Conservation (phyloP, 2,113 vertebrate species). For the Isichthys henryi region DNA sequence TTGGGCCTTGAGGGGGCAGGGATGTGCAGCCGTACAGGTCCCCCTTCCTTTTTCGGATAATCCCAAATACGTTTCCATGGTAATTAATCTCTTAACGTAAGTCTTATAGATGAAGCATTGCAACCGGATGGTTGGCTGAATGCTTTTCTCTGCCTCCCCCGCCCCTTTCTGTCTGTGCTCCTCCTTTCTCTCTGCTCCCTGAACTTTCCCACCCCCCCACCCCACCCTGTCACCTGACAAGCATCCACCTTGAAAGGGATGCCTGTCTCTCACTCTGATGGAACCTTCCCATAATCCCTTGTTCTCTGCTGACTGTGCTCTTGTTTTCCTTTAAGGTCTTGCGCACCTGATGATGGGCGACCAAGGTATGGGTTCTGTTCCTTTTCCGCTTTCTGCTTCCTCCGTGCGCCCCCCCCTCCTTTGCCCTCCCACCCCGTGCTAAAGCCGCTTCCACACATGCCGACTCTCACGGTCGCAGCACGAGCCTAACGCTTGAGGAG, state of each 20-base stretch:
- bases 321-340: conserved; percentile 99
- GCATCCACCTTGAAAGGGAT: conserved; percentile 75
- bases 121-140: conserved; percentile 64
- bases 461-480: conserved; percentile 50
- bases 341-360: conserved; percentile 99
- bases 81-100: conserved; percentile 40
- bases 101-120: conserved; percentile 73
- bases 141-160: conserved; percentile 46
- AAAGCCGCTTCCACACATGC: conserved; percentile 59
- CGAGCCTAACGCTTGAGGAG: not conserved
- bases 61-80: not conserved
- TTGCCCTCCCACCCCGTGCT: conserved; percentile 39
- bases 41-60: not conserved
- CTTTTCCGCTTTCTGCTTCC: conserved; percentile 77
- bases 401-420: conserved; percentile 29
- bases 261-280: conserved; percentile 77
- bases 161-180: conserved; percentile 34
- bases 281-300: conserved; percentile 83
- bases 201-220: conserved; percentile 3
- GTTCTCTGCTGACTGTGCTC: conserved; percentile 98
- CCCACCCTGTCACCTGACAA: conserved; percentile 59
- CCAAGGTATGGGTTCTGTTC: conserved; percentile 97
- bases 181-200: conserved; percentile 27
- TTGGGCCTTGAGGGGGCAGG: not conserved
- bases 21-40: not conserved